These are phyloP conservation scores for Pagrus major DNA, from an alignment of 2,113 vertebrate genomes.

Conservation along the genomic window DNA sequence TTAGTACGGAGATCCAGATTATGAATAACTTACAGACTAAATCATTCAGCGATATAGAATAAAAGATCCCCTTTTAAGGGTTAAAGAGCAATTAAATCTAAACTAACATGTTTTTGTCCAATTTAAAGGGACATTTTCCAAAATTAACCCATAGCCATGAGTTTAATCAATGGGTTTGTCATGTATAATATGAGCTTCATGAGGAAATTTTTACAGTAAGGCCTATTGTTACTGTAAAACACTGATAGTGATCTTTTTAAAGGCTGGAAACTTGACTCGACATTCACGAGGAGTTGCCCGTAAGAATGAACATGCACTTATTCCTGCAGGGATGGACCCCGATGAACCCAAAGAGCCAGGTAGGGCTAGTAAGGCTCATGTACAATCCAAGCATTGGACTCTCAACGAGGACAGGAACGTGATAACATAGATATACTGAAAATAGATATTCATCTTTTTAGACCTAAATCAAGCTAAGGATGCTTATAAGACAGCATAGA, in stretches of 20 bases:
- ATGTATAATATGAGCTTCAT: neutral
- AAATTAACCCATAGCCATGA: neutral
- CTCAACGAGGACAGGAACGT: neutral
- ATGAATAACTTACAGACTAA: neutral
- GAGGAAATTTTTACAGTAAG: neutral
- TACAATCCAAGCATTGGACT: constrained; percentile 67
- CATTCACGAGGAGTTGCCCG: constrained; percentile 76
- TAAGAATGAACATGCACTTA: constrained; percentile 71
- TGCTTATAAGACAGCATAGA: neutral
- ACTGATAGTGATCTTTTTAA: neutral
- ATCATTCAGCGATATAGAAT: neutral
- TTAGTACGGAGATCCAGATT: neutral
- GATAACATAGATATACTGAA: neutral
- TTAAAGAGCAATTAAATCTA: neutral
- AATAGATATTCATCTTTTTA: constrained; percentile 9
- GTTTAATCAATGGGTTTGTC: neutral
- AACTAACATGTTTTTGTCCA: too few relatives aligned
- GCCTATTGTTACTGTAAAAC: neutral
- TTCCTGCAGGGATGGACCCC: constrained; percentile 68
- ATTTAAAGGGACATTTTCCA: neutral
- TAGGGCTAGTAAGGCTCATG: constrained; percentile 71
- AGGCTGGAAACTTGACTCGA: constrained; percentile 40
- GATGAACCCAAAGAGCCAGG: constrained; percentile 61
- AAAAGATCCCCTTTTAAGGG: constrained; percentile 5
- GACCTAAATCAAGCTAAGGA: neutral